phyloP scores from a whole-genome alignment of 2,888 invertebrate genomes.

The Harpagoxenus sublaevis region DNA sequence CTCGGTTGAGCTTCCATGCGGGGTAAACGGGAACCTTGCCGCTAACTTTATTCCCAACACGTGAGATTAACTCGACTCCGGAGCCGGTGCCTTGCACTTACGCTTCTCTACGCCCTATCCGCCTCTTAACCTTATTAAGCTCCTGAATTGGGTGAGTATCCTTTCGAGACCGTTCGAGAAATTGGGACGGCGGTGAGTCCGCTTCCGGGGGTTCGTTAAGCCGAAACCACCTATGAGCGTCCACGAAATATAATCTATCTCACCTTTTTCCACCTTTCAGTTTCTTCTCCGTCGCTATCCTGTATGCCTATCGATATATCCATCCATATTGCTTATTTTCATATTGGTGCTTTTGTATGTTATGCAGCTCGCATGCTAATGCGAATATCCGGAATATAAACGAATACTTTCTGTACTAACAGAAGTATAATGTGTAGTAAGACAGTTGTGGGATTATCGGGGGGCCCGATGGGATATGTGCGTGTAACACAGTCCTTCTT shows the following conservation, averaged over 20 bases:
- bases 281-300: constrained; percentile 11
- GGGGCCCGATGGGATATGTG: neutral
- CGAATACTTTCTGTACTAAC: neutral
- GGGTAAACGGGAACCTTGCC: constrained; percentile 71
- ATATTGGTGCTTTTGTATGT: neutral
- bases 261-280: constrained; percentile 48
- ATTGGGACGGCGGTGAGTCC: constrained; percentile 78
- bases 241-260: constrained; percentile 75
- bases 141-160: constrained; percentile 74
- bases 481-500: neutral
- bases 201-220: constrained; percentile 79
- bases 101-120: constrained; percentile 53
- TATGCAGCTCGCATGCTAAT: neutral
- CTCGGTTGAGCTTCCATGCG: constrained; percentile 71
- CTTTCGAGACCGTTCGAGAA: constrained; percentile 80
- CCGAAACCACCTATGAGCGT: constrained; percentile 75
- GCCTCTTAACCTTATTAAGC: constrained; percentile 80
- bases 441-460: neutral
- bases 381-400: constrained; percentile 26
- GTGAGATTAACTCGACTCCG: constrained; percentile 79
- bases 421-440: neutral
- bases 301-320: constrained; percentile 11
- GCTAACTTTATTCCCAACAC: constrained; percentile 82
- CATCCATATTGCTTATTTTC: neutral
- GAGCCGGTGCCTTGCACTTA: constrained; percentile 71